Evolutionary conservation across 1,140 invertebrate species (phyloP).

Genomic region (Drosophila prosaltans): DNA sequence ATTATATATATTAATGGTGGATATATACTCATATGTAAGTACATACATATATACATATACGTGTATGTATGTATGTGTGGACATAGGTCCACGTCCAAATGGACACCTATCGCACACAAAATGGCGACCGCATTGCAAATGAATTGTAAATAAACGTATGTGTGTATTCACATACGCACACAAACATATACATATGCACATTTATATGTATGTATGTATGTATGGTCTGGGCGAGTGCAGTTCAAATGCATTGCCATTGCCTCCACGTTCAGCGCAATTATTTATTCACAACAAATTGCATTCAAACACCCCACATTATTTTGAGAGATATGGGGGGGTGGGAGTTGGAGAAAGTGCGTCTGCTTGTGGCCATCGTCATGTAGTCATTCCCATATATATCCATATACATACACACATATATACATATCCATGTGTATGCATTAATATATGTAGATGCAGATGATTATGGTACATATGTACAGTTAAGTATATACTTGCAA

Average conservation of each 20-base stretch:
- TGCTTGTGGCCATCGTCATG: conserved; percentile 8
- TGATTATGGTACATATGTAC: conserved; percentile 1
- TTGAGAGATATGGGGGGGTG: not conserved
- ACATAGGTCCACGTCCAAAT: not conserved
- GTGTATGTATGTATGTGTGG: not conserved
- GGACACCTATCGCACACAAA: conserved; percentile 13
- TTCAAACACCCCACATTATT: conserved; percentile 21
- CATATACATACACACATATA: not conserved
- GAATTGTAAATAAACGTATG: conserved; percentile 15
- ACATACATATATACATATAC: not conserved
- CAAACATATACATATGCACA: conserved; percentile 3
- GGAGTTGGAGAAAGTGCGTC: conserved; percentile 11
- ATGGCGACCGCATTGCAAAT: conserved; percentile 18
- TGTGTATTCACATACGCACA: not conserved
- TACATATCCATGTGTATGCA: conserved; percentile 6
- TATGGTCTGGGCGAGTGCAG: conserved; percentile 16
- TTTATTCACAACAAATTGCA: conserved; percentile 44
- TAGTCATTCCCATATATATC: conserved; percentile 2
- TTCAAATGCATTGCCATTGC: conserved; percentile 9
- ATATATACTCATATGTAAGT: not conserved
- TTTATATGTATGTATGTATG: conserved; percentile 2
- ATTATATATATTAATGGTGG: not conserved
- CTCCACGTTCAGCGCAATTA: conserved; percentile 18
- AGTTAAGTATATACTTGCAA: conserved; percentile 23
- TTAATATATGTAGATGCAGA: conserved; percentile 8